A percentile compares a stretch with the other conserved stretches of the same genome.
Conservation (phyloP, 1,140 invertebrate genomes). For the Melanaphis sacchari region DNA sequence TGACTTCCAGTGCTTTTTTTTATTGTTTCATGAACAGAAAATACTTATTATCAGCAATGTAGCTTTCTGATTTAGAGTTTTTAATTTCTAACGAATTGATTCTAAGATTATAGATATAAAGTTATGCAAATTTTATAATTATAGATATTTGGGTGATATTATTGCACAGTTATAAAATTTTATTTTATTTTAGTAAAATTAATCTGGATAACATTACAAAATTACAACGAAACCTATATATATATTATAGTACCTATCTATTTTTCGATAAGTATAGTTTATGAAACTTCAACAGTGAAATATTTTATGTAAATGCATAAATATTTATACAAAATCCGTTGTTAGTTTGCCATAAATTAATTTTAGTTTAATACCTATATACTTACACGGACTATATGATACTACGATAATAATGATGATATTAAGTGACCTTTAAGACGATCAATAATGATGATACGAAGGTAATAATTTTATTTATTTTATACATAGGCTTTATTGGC, state of each 20-base stretch:
- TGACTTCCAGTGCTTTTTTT: too few species aligned
- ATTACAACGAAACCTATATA: background rate
- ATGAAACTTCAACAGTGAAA: background rate
- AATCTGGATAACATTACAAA: background rate
- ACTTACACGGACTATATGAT: background rate
- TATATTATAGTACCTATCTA: background rate
- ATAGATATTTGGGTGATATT: too few species aligned
- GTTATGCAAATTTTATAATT: too few species aligned
- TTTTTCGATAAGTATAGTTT: background rate
- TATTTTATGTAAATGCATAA: too few species aligned
- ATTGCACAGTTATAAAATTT: too few species aligned
- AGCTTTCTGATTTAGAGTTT: too few species aligned
- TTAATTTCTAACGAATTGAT: too few species aligned
- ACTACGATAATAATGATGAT: background rate
- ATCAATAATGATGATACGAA: background rate
- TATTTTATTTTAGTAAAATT: background rate
- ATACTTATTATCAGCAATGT: too few species aligned
- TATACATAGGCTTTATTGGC: conserved; percentile 72
- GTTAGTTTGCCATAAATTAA: background rate
- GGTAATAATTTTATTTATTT: background rate
- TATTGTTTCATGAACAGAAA: too few species aligned
- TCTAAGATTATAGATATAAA: too few species aligned
- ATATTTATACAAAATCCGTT: background rate
- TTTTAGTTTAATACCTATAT: background rate
- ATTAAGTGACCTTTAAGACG: background rate